A percentile compares a stretch with the other conserved stretches of the same genome.
Evolutionary conservation across 1,140 invertebrate species (phyloP).

Genomic region (Meloidogyne chitwoodi): DNA sequence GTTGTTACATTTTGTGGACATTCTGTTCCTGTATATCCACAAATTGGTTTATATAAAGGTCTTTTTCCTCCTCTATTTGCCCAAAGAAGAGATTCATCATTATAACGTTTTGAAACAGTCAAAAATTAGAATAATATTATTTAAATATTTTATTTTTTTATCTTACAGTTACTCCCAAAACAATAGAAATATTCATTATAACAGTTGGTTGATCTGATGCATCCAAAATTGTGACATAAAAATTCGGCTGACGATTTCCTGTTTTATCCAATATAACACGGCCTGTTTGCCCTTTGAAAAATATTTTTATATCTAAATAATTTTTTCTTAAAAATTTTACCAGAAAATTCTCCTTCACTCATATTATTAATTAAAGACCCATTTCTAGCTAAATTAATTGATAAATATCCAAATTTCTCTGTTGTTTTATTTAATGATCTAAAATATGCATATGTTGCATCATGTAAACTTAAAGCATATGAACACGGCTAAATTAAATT

Average conservation of each 20-base stretch:
- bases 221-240: slow-evolving; percentile 24
- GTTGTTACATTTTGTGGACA: slow-evolving; percentile 16
- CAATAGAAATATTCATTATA: slow-evolving; percentile 17
- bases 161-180: slow-evolving; percentile 27
- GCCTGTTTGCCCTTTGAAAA: slow-evolving; percentile 37
- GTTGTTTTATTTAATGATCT: slow-evolving; percentile 32
- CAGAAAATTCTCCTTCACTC: not conserved
- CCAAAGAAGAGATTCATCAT: slow-evolving; percentile 11
- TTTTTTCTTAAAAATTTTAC: not conserved
- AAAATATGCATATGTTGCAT: slow-evolving; percentile 29
- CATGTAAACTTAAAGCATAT: slow-evolving; percentile 31
- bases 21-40: slow-evolving; percentile 30
- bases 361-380: slow-evolving; percentile 11
- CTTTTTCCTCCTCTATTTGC: slow-evolving; percentile 6
- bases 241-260: slow-evolving; percentile 35
- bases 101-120: not conserved
- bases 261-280: slow-evolving; percentile 24
- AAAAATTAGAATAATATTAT: not conserved
- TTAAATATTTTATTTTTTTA: not conserved
- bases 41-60: slow-evolving; percentile 24
- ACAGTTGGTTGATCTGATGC: slow-evolving; percentile 4
- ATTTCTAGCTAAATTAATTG: not conserved
- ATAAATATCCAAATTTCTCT: not conserved
- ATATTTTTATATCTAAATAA: not conserved
- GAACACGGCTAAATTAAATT: slow-evolving; percentile 23